Evolutionary conservation across 2,797 vertebrate species (phyloP), one percentile per base, ranked within the genome.

Genomic region (Rachycentron canadum): DNA sequence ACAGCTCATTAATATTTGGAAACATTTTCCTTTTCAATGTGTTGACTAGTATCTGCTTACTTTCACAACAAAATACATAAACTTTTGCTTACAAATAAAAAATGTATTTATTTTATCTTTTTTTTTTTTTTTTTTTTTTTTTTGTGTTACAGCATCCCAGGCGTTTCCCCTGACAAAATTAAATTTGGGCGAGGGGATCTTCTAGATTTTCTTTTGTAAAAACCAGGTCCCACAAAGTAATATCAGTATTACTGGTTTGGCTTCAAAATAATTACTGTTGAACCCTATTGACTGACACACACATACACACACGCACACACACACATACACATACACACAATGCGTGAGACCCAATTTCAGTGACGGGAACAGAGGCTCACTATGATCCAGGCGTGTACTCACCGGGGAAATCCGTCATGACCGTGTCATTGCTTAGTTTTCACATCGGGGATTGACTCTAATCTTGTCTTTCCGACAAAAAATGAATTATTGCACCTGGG

Each of bases 341-440:
- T 13, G 11, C 13, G 45, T 5, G 45, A 30, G 1, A 34, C 25
- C 36, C 38, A 21, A 36, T 73, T 55, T 45, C 3, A 69, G 10
- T 56, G 10, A 73, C 34, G 11, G 52, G 60, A 74, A 74, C 12
- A 50, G 7, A 68, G 30, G 6, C 36, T 30, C 26, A 7, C 10
- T 23, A 11, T 10, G 3, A 55, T 14, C 43, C 7, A 45, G 36
- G 17, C 50, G 3, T 41, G 19, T 10, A 30, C 6, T 50, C 28
- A 66, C 49, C 5, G 78, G 78, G 82, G 43, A 81, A 78, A 10
- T 70, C 78, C 69, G 4, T 23, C 10, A 8, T 21, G 14, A 50
- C 1, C 12, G 19, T 1, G 12, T 5, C 19, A 16, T 36, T 0
- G 13, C 73, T 77, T 70, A 61, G 5, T 53, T 81, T 74, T 78